These are phyloP conservation scores for Apodemus agrarius DNA, from an alignment of 2,797 vertebrate genomes.

Conservation along the genomic window DNA sequence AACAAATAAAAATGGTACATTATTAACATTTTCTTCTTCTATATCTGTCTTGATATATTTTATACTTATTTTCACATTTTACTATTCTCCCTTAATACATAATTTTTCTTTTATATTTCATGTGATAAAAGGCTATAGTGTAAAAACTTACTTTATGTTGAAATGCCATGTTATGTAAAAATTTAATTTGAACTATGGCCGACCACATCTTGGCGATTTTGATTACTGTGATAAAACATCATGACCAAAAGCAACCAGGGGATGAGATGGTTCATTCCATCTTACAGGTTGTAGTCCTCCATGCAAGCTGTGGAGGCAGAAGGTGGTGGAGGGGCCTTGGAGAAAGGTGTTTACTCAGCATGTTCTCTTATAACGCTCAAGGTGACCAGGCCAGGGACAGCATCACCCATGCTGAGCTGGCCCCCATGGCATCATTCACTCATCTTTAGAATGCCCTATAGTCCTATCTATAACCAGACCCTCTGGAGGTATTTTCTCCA, in stretches of 20 bases:
- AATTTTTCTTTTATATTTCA: conserved; percentile 12
- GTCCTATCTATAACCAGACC: background rate
- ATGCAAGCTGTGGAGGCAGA: background rate
- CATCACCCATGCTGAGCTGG: background rate
- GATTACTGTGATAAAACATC: background rate
- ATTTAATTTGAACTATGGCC: background rate
- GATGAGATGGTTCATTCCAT: background rate
- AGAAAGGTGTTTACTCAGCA: background rate
- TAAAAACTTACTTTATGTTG: background rate
- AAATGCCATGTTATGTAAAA: background rate
- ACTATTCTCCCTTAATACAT: background rate
- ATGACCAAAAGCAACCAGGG: background rate
- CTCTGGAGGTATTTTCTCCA: background rate
- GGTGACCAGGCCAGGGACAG: no score
- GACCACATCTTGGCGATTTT: background rate
- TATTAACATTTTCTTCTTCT: background rate
- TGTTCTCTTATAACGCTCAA: background rate
- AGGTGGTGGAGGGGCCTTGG: background rate
- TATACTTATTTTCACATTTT: background rate
- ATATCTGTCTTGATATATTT: background rate
- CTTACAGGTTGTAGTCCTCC: background rate
- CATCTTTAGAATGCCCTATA: background rate
- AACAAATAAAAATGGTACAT: background rate
- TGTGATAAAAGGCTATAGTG: background rate
- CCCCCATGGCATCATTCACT: background rate